Percentiles rank a stretch among this genome's conserved stretches.
phyloP scores from a whole-genome alignment of 2,113 vertebrate genomes.

The Callocephalon fimbriatum region DNA sequence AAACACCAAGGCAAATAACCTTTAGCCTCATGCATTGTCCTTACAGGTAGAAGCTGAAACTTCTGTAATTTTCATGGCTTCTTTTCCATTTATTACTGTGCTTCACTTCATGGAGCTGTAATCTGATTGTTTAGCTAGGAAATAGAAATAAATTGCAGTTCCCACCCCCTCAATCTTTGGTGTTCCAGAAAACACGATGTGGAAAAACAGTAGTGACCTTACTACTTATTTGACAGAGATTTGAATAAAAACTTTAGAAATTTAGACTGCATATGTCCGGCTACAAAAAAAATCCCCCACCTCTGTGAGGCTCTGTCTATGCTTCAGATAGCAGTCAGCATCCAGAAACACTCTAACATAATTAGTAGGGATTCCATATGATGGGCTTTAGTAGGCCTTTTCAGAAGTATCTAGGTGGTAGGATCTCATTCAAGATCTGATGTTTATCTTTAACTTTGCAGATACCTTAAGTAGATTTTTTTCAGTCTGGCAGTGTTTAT shows the following conservation, averaged over 20 bases:
- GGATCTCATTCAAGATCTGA: neutral
- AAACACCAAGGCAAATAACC: neutral
- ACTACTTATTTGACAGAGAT: neutral
- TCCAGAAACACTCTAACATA: neutral
- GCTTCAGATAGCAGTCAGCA: neutral
- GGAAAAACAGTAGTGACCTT: neutral
- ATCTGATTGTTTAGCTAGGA: neutral
- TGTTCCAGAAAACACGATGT: neutral
- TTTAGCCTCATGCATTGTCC: neutral
- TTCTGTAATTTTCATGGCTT: neutral
- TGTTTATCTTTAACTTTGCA: neutral
- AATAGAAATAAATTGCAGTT: neutral
- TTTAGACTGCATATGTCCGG: neutral
- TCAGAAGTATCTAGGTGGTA: neutral
- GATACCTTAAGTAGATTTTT: neutral
- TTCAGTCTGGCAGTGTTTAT: neutral
- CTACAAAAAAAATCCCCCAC: neutral
- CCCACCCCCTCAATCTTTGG: neutral
- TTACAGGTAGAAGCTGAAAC: neutral
- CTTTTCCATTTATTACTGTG: neutral
- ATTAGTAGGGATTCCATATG: neutral
- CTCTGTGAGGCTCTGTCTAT: neutral
- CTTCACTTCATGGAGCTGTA: neutral
- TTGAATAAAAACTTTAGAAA: neutral
- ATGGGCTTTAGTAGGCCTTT: neutral